Evolutionary conservation across 2,888 invertebrate genomes (phyloP).

Genomic region (Eretmocerus hayati): DNA sequence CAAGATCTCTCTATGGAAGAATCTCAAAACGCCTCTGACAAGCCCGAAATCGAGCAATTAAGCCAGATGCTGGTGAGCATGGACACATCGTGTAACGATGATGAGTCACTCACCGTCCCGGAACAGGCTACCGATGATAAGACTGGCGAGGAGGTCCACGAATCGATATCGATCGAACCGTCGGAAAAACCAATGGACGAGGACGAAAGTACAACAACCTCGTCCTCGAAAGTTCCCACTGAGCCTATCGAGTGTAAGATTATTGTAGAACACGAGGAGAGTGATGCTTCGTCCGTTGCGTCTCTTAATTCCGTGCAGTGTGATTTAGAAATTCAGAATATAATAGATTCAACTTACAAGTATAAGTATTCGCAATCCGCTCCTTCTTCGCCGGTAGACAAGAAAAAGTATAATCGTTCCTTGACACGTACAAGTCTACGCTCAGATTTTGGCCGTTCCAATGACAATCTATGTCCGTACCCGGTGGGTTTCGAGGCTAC

Average conservation of each 20-base stretch:
- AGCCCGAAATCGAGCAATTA: slow-evolving; percentile 39
- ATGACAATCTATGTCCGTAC: slow-evolving; percentile 36
- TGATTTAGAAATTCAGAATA: slow-evolving; percentile 15
- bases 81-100: slow-evolving; percentile 33
- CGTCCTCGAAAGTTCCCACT: slow-evolving; percentile 5
- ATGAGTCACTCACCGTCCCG: slow-evolving; percentile 13
- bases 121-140: not conserved
- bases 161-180: slow-evolving; percentile 1
- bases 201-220: slow-evolving; percentile 20
- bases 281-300: slow-evolving; percentile 14
- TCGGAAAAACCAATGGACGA: slow-evolving; percentile 25
- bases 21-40: slow-evolving; percentile 5
- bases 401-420: slow-evolving; percentile 29
- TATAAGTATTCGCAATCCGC: slow-evolving; percentile 35
- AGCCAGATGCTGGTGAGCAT: slow-evolving; percentile 38
- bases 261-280: slow-evolving; percentile 17
- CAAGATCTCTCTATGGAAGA: slow-evolving; percentile 4
- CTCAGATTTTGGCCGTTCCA: slow-evolving; percentile 35
- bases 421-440: slow-evolving; percentile 30
- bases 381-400: slow-evolving; percentile 35
- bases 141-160: slow-evolving; percentile 14
- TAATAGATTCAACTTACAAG: slow-evolving; percentile 24
- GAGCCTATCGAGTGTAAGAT: slow-evolving; percentile 21
- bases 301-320: slow-evolving; percentile 9
- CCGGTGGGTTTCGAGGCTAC: slow-evolving; percentile 34